Percentiles rank a stretch among this genome's conserved stretches.
phyloP scores from a whole-genome alignment of 2,113 vertebrate species.

The Hippocampus abdominalis region DNA sequence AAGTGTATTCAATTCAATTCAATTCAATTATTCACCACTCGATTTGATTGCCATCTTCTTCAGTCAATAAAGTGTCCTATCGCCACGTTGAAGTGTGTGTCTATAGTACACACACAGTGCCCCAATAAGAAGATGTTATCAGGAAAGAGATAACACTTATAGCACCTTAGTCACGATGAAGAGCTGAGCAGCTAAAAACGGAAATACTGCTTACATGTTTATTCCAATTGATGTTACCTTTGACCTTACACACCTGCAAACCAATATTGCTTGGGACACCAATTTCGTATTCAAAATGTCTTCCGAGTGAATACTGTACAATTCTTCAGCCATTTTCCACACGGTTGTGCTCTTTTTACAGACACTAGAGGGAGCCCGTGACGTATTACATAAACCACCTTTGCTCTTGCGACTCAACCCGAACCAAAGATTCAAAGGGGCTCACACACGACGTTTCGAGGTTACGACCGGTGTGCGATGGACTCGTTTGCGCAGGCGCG shows the following conservation, averaged over 20 bases:
- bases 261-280: neutral
- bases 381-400: neutral
- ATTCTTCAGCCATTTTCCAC: neutral
- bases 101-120: neutral
- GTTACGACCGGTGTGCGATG: neutral
- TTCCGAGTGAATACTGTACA: neutral
- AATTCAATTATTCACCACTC: neutral
- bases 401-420: neutral
- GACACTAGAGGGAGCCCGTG: conserved; percentile 32
- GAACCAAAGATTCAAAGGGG: no score
- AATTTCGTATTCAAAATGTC: neutral
- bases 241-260: neutral
- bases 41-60: neutral
- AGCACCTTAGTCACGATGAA: neutral
- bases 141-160: neutral
- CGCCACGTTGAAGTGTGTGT: neutral
- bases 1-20: no score
- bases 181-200: neutral
- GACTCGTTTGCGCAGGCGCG: neutral
- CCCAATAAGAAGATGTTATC: neutral
- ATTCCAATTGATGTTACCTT: neutral
- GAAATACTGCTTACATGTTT: neutral
- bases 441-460: neutral
- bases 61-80: neutral
- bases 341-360: neutral